phyloP scores from a whole-genome alignment of 2,888 invertebrate genomes.

The Oxystoma pomonae region DNA sequence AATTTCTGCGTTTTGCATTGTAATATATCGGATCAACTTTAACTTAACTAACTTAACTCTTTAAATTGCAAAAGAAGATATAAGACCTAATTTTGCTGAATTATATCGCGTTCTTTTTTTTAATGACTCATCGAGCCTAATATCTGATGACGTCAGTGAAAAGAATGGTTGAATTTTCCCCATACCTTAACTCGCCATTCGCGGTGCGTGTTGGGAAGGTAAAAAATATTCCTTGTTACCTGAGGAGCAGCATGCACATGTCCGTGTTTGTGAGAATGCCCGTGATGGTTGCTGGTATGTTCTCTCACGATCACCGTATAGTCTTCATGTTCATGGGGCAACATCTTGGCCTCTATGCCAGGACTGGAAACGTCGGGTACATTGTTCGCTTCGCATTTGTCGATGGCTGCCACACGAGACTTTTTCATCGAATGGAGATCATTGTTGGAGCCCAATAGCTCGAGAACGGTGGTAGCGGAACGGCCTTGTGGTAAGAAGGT shows the following conservation, averaged over 20 bases:
- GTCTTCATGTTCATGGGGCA: conserved; percentile 42
- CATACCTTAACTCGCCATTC: no score
- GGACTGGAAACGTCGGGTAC: conserved; percentile 37
- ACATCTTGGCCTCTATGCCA: conserved; percentile 44
- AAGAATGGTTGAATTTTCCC: no score
- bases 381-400: conserved; percentile 39
- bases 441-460: conserved; percentile 34
- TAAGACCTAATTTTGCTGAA: no score
- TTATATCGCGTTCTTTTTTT: no score
- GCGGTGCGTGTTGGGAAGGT: no score
- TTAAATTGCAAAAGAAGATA: no score
- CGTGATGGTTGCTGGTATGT: conserved; percentile 74
- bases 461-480: conserved; percentile 33
- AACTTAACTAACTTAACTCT: no score
- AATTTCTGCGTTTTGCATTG: no score
- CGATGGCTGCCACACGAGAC: conserved; percentile 29
- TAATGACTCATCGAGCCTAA: no score
- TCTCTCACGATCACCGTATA: conserved; percentile 77
- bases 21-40: no score
- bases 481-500: conserved; percentile 35
- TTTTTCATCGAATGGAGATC: conserved; percentile 37
- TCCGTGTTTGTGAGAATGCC: conserved; percentile 82
- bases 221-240: no score
- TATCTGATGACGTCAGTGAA: no score
- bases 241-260: conserved; percentile 84